phyloP scores from a whole-genome alignment of 2,797 vertebrate genomes.

The Kryptopterus vitreolus region DNA sequence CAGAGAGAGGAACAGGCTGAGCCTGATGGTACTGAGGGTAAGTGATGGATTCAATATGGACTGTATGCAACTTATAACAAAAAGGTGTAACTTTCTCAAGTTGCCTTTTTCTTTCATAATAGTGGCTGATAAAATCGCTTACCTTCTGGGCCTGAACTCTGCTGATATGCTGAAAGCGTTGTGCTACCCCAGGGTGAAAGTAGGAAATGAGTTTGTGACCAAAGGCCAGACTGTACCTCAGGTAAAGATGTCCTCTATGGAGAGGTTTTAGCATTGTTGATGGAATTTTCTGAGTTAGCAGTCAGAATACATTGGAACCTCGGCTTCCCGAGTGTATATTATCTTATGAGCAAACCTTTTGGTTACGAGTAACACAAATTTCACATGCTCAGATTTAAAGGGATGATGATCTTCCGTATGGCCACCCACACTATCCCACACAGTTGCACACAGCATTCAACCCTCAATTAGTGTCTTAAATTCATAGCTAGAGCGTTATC shows the following conservation, averaged over 20 bases:
- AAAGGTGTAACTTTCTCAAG: background rate
- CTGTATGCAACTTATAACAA: background rate
- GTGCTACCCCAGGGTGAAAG: constrained; percentile 78
- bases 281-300: background rate
- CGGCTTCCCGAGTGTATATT: no score
- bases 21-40: constrained; percentile 76
- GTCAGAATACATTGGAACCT: background rate
- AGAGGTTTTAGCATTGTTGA: background rate
- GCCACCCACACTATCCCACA: no score
- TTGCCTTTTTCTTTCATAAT: background rate
- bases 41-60: background rate
- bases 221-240: constrained; percentile 79
- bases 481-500: no score
- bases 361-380: no score
- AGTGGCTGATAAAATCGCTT: constrained; percentile 79
- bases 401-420: no score
- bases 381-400: no score
- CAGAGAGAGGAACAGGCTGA: constrained; percentile 78
- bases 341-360: no score
- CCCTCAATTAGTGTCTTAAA: no score
- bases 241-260: constrained; percentile 57
- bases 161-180: constrained; percentile 76
- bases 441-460: no score
- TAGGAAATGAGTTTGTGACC: constrained; percentile 76
- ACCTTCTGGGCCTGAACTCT: constrained; percentile 78